Base-by-base conservation (phyloP, 2,888 invertebrate species). In the Nudaria mundana region DNA sequence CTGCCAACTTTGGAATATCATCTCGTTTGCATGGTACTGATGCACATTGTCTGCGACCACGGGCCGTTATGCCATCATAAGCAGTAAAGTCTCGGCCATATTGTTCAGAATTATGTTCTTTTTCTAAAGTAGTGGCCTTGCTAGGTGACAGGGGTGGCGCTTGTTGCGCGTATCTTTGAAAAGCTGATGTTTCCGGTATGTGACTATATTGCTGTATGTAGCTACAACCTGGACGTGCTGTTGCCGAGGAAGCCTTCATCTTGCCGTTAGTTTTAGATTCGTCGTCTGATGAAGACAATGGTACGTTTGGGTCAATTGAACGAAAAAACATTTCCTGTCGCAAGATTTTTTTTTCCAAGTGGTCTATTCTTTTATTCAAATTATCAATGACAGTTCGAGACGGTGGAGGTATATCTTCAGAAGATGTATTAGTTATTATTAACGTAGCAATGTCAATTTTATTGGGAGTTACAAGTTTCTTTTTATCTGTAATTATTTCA, bases 131-230 rank as follows among this genome's bases (percentile, higher is more conserved):
- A 14, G 81, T 79, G 20, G 80, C 77, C 63, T 80, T 83, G 41
- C 76, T 83, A 2, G 78, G 72, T n/a, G 81, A 74, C 15, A 78
- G 52, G 2, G 81, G 76, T 1, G 76, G 67, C 5, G 76, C 61
- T 62, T 81, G 81, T 31, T 81, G 82, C 2, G 74, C 63, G 40
- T 78, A 79, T 46, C 79, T 68, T 56, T 87, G 86, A 46, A 87
- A 88, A n/a, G 86, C 87, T 4, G 87, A 86, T 8, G 77, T 81
- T 55, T 81, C 80, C 20, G 88, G 85, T 25, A 88, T 65, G 46
- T 84, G 88, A 44, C 87, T 87, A 52, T 88, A 88, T 48, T 84
- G 82, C 37, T 86, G 78, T 44, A 87, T 74, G 48, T 85, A 87
- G 58, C 85, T 87, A 56, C 85, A 84, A 10, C 81, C 81, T 8